Evolutionary conservation across 2,797 vertebrate genomes (phyloP), one percentile per base, ranked within the genome.

Genomic region (Syncerus caffer): DNA sequence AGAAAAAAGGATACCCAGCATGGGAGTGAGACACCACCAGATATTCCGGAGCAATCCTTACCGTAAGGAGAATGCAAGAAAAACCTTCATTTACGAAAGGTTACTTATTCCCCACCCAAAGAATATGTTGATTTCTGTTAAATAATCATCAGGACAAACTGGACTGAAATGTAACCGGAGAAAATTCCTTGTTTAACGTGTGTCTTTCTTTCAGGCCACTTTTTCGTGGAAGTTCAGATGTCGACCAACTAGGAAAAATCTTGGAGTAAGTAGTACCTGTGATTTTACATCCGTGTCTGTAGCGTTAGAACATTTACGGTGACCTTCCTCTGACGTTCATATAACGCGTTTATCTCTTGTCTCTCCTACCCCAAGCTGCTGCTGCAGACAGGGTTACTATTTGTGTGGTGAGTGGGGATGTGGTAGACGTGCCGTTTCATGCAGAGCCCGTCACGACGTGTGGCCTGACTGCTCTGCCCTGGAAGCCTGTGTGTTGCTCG

Each of bases 181-280:
- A 67, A 96, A 96, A 23, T 95, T 51, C 79, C 6, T 51, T 94
- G 38, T 80, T 98, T 98, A 96, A 98, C 80, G 62, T 90, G 3
- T 97, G 31, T 98, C 80, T 98, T 98, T 98, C 14, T 99, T 99
- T 96, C 97, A 99, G 99, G 98, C 99, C 99, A 62, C 99, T 99
- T 97, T 99, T 99, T 99, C 99, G 99, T 98, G 99, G 99, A 98
- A 99, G 99, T 98, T 99, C 99, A 78, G 99, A 99, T 99, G 99
- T 99, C 96, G 99, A 99, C 99, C 99, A 99, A 97, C 99, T 99
- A 98, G 99, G 99, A 98, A 99, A 99, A 99, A 99, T 99, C 98
- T 99, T 99, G 98, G 99, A 99, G 99, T 99, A 99, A 99, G 99
- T 99, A 99, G 88, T 42, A 87, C 78, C 57, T 90, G 4, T 87